Evolutionary conservation across 2,888 invertebrate genomes (phyloP), one percentile per base, ranked within the genome.

Genomic region (Ophraella communa): DNA sequence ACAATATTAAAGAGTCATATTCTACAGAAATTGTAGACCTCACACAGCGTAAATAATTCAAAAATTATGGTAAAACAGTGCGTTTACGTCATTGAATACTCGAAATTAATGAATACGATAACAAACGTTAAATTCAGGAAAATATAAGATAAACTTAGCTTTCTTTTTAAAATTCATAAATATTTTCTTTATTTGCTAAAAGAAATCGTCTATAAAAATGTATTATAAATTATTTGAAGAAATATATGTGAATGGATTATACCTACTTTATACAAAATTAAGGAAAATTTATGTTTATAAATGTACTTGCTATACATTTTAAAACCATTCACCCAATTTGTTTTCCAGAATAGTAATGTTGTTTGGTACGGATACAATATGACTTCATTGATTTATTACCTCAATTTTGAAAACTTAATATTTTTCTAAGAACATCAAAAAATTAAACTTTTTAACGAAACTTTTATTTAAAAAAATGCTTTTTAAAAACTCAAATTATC

Each of bases 11-110:
- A n/a, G 47, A 3, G 23, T 47, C 10, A 57, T 30, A 30, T 33
- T 45, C 27, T 57, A 58, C 35, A 57, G 52, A 63, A 52, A 44
- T 11, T 23, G 33, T 51, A 49, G 62, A 57, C 62, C 62, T 44
- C 62, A 57, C 62, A 63, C 11, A 17, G 52, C 45, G 62, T 44
- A 35, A 33, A 27, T 63, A 56, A 57, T 63, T 63, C 57, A 21
- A 57, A 63, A 63, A 63, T 63, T 63, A 52, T 52, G 30, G 49
- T 42, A 52, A 57, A 57, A 51, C 57, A 49, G 39, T 58, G 39
- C 57, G 57, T 27, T 51, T 52, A 57, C 30, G 52, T 57, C 52
- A 63, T 44, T 30, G 52, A 23, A 33, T 57, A 63, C 62, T 63
- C 49, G 39, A 59, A 39, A 11, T 39, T 58, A 59, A 59, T 59